Evolutionary conservation across 2,113 vertebrate species (phyloP).

Genomic region (Thermophis baileyi): DNA sequence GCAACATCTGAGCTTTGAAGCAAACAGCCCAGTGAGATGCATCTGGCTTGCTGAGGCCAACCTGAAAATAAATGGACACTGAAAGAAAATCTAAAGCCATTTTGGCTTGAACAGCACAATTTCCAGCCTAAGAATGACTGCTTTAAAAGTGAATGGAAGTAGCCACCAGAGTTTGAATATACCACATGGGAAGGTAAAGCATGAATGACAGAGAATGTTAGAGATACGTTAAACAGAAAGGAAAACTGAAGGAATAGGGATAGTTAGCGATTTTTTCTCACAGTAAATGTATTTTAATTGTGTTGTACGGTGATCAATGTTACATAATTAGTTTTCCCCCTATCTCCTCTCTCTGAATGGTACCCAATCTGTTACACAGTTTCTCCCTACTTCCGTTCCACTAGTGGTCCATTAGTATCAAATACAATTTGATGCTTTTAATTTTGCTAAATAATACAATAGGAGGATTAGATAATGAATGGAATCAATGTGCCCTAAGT

Average conservation of each 20-base stretch:
- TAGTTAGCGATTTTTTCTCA: background rate
- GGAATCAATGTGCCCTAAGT: background rate
- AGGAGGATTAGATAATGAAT: background rate
- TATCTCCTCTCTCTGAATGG: background rate
- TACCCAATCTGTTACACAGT: background rate
- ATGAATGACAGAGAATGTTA: background rate
- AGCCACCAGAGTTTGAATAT: background rate
- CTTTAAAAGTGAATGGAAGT: constrained; percentile 31
- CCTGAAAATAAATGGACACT: background rate
- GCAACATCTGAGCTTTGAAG: background rate
- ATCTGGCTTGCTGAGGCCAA: background rate
- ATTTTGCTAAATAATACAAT: background rate
- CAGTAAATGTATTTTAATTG: background rate
- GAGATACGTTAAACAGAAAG: background rate
- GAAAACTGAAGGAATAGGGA: background rate
- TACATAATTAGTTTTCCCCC: background rate
- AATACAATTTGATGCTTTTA: background rate
- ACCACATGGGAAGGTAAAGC: constrained; percentile 15
- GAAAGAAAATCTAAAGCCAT: background rate
- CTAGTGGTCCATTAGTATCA: background rate
- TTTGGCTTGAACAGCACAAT: background rate
- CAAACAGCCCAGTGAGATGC: background rate
- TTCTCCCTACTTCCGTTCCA: background rate
- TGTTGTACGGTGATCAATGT: background rate
- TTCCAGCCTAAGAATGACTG: background rate